Evolutionary conservation across 1,140 invertebrate genomes (phyloP).

Genomic region (Bathynomus jamesi): DNA sequence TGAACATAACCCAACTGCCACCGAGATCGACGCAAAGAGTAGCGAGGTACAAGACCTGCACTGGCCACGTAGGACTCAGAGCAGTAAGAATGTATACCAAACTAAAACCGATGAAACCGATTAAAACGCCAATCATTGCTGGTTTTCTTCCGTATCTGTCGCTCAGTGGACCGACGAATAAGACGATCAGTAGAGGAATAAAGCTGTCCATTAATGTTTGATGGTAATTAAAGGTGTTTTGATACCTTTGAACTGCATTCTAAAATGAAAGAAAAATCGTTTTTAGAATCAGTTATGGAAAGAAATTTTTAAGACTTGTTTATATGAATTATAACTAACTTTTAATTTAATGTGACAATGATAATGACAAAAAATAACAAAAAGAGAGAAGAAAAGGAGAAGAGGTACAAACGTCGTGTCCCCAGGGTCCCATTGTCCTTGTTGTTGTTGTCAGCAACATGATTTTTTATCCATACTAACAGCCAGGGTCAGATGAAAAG

Average conservation of each 20-base stretch:
- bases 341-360: too few species aligned
- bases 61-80: constrained; percentile 19
- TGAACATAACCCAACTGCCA: constrained; percentile 42
- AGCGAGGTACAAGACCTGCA: constrained; percentile 40
- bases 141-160: constrained; percentile 40
- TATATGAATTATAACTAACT: too few species aligned
- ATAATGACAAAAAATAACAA: too few species aligned
- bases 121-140: constrained; percentile 41
- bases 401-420: too few species aligned
- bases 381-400: too few species aligned
- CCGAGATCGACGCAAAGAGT: constrained; percentile 42
- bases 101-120: constrained; percentile 39
- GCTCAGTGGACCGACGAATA: constrained; percentile 40
- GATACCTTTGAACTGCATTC: constrained; percentile 15
- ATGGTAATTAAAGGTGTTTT: constrained; percentile 32
- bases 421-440: too few species aligned
- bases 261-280: not conserved
- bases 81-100: constrained; percentile 40
- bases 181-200: constrained; percentile 16
- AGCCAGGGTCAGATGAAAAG: too few species aligned
- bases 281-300: too few species aligned
- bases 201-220: constrained; percentile 31
- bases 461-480: too few species aligned
- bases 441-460: too few species aligned
- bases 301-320: too few species aligned